Base-by-base conservation (phyloP, 2,888 invertebrate species). In the Ophion costatus region DNA sequence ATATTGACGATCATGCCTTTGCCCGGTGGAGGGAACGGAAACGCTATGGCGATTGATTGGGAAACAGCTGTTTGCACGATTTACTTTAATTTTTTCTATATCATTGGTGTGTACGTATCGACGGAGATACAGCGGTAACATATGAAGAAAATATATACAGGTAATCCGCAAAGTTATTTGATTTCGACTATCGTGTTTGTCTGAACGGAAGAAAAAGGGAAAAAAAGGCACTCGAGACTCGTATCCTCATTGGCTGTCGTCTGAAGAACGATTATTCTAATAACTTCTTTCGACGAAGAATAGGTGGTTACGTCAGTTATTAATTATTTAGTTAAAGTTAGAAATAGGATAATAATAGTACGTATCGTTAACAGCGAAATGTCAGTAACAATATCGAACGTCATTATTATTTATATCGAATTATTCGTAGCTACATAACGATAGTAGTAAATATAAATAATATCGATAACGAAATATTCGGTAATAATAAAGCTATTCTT, bases 1-100 rank as follows among this genome's bases (percentile, higher is more conserved):
- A 17, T 9, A 71, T 33, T 63, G 51, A 82, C 59, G 10, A 79
- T 70, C 77, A 17, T 51, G 51, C 51, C 51, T 17, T 14, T 51
- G 11, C 14, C 3, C 14, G 14, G 38, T 38, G 38, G 51, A 51
- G 51, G 3, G 14, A 5, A 51, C 17, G 51, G 17, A 14, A 51
- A 51, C 51, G 3, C 4, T 51, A 17, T 17, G 51, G 51, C 5
- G 3, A 14, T 51, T 51, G 14, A 51, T 17, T 51, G 51, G 1
- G 51, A 51, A 0, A 51, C 17, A 5, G 17, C 17, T 51, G 51
- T 17, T 14, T 14, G 14, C 51, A 14, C 51, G 51, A 51, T 17
- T 51, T 51, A 51, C 17, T 51, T 45, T 38, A 38, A 38, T 38
- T 51, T 17, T 51, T 51, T 51, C 17, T 17, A 17, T 51, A 51